Percentiles rank a stretch among this genome's conserved stretches.
Conservation (phyloP, 2,797 vertebrate species). For the Lemur catta region DNA sequence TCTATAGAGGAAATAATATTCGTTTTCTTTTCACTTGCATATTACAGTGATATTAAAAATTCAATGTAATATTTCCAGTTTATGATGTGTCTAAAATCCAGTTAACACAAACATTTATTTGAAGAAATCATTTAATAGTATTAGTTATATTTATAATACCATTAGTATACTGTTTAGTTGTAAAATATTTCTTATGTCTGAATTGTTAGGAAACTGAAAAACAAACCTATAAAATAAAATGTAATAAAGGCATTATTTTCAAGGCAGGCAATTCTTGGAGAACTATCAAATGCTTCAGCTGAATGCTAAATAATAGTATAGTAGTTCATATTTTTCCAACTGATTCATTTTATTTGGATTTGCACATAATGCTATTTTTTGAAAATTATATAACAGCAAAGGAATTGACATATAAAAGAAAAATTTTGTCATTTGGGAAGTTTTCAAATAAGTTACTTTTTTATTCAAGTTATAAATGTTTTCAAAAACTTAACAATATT, state of each 20-base stretch:
- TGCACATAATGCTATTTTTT: slow-evolving; percentile 41
- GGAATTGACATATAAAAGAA: slow-evolving; percentile 42
- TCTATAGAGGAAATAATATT: not conserved
- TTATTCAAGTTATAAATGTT: not conserved
- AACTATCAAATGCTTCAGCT: slow-evolving; percentile 25
- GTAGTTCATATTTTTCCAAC: slow-evolving; percentile 10
- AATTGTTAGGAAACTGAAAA: slow-evolving; percentile 35
- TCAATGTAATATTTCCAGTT: slow-evolving; percentile 24
- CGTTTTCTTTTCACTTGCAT: not conserved
- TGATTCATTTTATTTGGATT: slow-evolving; percentile 10
- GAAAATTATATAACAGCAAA: slow-evolving; percentile 32
- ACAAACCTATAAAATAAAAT: slow-evolving; percentile 41
- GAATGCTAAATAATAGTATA: slow-evolving; percentile 47
- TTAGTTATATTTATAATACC: slow-evolving; percentile 32
- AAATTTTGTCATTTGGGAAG: slow-evolving; percentile 8
- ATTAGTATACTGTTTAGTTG: slow-evolving; percentile 10
- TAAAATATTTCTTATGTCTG: slow-evolving; percentile 30
- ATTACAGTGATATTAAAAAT: slow-evolving; percentile 41
- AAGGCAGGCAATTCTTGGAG: slow-evolving; percentile 38
- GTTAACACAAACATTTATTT: slow-evolving; percentile 51
- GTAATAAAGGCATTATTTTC: slow-evolving; percentile 37
- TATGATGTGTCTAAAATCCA: slow-evolving; percentile 51
- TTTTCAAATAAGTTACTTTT: slow-evolving; percentile 45
- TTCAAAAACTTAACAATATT: not conserved
- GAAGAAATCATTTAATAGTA: not conserved